Evolutionary conservation across 92 coral and sea anemone genomes (phyloP).

Genomic region (Epizoanthus ramosus): DNA sequence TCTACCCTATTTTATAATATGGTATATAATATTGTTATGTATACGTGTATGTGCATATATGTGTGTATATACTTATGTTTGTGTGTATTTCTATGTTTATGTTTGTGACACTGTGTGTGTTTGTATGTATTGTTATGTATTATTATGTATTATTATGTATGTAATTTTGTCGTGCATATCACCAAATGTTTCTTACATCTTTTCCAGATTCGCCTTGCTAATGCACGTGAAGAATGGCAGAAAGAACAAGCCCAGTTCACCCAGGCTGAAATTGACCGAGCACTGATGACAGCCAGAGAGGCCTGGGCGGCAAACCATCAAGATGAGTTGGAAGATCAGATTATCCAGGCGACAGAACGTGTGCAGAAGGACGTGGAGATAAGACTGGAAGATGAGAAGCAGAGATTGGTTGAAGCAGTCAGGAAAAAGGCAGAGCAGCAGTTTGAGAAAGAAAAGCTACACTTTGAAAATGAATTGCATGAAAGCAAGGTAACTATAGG

Average conservation of each 20-base stretch:
- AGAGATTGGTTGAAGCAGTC: constrained; percentile 61
- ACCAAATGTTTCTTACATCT: background rate
- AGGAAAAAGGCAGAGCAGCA: constrained; percentile 52
- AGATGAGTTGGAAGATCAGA: constrained; percentile 76
- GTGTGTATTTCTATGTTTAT: too few relatives aligned
- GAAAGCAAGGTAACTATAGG: constrained; percentile 47
- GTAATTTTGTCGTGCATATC: too few relatives aligned
- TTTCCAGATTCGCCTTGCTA: constrained; percentile 62
- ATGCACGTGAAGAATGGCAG: constrained; percentile 79
- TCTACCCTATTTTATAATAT: too few relatives aligned
- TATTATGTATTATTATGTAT: too few relatives aligned
- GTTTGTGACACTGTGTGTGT: too few relatives aligned
- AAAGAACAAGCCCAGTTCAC: constrained; percentile 67
- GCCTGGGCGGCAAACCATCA: constrained; percentile 82
- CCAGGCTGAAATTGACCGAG: constrained; percentile 78
- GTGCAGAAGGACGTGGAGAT: constrained; percentile 59
- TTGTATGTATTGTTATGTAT: too few relatives aligned
- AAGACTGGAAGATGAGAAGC: constrained; percentile 59
- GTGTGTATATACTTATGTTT: too few relatives aligned
- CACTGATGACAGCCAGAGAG: constrained; percentile 80
- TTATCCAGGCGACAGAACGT: constrained; percentile 60
- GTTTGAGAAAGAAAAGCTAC: constrained; percentile 63
- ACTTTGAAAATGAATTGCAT: constrained; percentile 71
- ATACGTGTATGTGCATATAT: too few relatives aligned
- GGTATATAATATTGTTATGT: too few relatives aligned